Evolutionary conservation across 2,113 vertebrate species (phyloP), one percentile per base, ranked within the genome.

Genomic region (Vimba vimba): DNA sequence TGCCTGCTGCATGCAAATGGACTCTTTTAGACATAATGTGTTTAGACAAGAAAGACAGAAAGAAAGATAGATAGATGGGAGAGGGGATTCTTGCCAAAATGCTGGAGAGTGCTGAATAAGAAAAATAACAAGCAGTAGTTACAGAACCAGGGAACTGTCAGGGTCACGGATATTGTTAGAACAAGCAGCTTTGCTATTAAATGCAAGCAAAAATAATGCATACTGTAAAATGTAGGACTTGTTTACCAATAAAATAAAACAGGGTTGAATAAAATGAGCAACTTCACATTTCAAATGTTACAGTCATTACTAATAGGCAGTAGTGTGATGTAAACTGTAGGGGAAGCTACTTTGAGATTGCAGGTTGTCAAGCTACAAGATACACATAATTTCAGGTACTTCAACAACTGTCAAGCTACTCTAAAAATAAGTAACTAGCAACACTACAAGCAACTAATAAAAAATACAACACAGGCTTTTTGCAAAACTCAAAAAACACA

Each of bases 1-100:
- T 82, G 83, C 55, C 33, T 3, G 60, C 69, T 82, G 86, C 84
- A 89, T 86, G 84, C 17, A 86, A 87, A 89, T 86, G 60, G 33
- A 30, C 39, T 77, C 13, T 69, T 85, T 33, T 50, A 45, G 71
- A 62, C 71, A 47, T 79, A 66, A 81, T 76, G 85, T 60, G 75
- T 57, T 60, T 75, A 68, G 47, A 84, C 64, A 52, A 86, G 79
- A 43, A 21, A 62, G 82, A 79, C 36, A 43, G 52, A 52, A 47
- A 69, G 25, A 78, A 69, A 59, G 36, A 77, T 25, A 45, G 19
- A 59, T 43, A 45, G 19, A 59, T 43, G 73, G 12, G 39, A 50
- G 23, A 15, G 39, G 15, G 33, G 21, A 43, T 79, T 30, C 27
- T 15, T 75, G 71, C 68, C 27, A 25, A 13, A 43, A 50, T 76